Percentiles rank a stretch among this genome's conserved stretches.
These are phyloP conservation scores for Eulemur rufifrons DNA, from an alignment of 2,113 vertebrate species.

Conservation along the genomic window DNA sequence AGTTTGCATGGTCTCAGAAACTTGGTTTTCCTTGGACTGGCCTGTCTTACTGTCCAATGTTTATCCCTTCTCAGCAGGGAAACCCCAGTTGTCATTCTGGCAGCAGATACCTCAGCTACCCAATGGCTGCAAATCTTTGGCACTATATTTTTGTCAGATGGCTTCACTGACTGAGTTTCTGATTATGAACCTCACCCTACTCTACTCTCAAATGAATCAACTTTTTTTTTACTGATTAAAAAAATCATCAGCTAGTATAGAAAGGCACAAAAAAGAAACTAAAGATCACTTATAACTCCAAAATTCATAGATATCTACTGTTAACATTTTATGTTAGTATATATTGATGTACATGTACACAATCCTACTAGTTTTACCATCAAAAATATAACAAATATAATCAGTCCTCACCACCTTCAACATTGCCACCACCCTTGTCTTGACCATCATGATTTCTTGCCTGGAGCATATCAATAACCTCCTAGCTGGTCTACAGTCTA, in stretches of 20 bases:
- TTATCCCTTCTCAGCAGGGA: background rate
- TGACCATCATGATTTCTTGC: background rate
- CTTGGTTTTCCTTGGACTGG: background rate
- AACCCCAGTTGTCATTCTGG: background rate
- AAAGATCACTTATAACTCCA: background rate
- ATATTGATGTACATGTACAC: background rate
- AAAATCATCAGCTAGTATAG: background rate
- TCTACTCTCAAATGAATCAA: background rate
- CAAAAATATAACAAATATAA: background rate
- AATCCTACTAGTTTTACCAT: background rate
- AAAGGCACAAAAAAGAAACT: background rate
- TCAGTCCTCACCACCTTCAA: background rate
- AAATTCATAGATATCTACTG: background rate
- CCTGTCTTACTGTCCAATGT: background rate
- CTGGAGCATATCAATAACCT: background rate
- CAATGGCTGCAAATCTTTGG: background rate
- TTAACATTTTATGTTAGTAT: background rate
- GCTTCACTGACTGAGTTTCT: background rate
- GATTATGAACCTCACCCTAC: background rate
- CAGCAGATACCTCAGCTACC: background rate
- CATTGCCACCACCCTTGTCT: background rate
- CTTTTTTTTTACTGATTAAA: background rate
- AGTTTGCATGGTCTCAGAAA: background rate
- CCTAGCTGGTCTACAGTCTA: background rate
- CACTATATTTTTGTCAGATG: background rate